Evolutionary conservation across 2,797 vertebrate genomes (phyloP).

Genomic region (Microctenopoma lineatum): DNA sequence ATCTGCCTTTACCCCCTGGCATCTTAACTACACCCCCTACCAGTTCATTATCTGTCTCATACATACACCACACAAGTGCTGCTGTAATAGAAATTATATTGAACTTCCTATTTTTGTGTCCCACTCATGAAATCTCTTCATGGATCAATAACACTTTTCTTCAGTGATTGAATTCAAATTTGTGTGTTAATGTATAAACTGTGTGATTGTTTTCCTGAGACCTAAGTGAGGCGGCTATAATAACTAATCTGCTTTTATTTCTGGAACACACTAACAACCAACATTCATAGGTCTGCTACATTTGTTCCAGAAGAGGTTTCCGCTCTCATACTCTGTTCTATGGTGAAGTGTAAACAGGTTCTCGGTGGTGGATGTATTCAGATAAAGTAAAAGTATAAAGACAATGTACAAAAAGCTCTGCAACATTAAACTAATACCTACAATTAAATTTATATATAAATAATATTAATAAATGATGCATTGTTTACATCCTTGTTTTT

Average conservation of each 20-base stretch:
- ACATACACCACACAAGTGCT: not conserved
- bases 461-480: not conserved
- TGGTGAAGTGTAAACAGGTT: not conserved
- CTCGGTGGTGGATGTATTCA: not conserved
- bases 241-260: slow-evolving; percentile 1
- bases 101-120: not conserved
- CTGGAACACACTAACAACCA: not conserved
- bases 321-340: too few species aligned
- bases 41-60: slow-evolving; percentile 15
- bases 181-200: slow-evolving; percentile 10
- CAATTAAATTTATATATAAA: not conserved
- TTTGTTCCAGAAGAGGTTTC: not conserved
- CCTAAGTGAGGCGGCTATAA: not conserved
- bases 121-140: not conserved
- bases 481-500: too few species aligned
- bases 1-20: slow-evolving; percentile 3
- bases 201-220: not conserved
- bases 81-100: not conserved
- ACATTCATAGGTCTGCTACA: not conserved
- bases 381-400: not conserved
- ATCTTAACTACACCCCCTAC: slow-evolving; percentile 24
- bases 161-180: not conserved
- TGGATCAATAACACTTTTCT: not conserved
- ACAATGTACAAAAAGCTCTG: not conserved
- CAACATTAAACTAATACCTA: not conserved